Conservation (phyloP, 2,797 vertebrate species). For the Pseudochirops cupreus region DNA sequence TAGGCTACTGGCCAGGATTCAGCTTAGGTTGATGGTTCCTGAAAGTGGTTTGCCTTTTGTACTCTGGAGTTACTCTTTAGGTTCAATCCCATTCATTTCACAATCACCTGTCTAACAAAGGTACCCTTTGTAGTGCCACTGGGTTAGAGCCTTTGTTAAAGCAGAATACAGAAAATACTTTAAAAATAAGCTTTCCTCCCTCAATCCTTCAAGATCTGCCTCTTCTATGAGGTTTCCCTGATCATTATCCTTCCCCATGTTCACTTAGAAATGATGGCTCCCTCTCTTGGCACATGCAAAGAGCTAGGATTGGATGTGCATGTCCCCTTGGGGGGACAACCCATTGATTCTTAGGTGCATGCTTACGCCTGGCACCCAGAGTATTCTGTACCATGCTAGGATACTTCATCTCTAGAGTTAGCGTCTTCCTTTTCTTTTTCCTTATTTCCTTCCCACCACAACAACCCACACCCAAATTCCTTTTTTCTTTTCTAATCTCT, state of each 20-base stretch:
- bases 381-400: neutral
- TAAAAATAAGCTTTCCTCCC: slow-evolving; percentile 30
- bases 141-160: neutral
- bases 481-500: neutral
- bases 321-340: neutral
- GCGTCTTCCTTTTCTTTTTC: neutral
- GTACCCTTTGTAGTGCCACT: slow-evolving; percentile 36
- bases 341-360: neutral
- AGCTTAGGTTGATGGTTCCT: accelerated
- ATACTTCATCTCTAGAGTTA: neutral
- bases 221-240: neutral
- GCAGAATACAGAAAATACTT: neutral
- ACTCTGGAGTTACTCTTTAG: slow-evolving; percentile 17
- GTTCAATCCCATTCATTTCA: slow-evolving; percentile 32
- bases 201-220: neutral
- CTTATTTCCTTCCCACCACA: neutral
- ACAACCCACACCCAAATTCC: neutral
- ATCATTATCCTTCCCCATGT: neutral
- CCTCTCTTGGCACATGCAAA: neutral
- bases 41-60: slow-evolving; percentile 32
- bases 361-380: neutral
- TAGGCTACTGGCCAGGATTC: slow-evolving; percentile 52
- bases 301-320: neutral
- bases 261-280: neutral
- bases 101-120: slow-evolving; percentile 12